phyloP scores from a whole-genome alignment of 2,888 invertebrate species.

The Uloborus plumipes region DNA sequence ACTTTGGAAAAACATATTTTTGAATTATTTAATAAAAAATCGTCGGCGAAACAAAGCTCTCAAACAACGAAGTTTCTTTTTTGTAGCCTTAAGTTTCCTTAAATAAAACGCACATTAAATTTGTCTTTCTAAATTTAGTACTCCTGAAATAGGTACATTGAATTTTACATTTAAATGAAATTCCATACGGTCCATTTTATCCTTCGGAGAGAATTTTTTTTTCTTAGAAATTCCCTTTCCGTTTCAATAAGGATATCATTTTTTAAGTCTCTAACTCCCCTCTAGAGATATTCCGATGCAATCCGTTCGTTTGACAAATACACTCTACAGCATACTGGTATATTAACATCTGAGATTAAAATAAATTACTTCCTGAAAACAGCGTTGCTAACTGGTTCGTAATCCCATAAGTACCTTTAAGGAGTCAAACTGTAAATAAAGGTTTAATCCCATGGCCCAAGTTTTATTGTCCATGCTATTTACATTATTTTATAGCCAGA shows the following conservation, averaged over 20 bases:
- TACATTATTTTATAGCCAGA: slow-evolving; percentile 33
- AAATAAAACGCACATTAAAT: too few relatives aligned
- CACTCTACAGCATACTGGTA: slow-evolving; percentile 15
- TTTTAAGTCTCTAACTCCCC: slow-evolving; percentile 18
- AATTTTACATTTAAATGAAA: too few relatives aligned
- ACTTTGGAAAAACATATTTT: too few relatives aligned
- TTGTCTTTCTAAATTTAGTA: too few relatives aligned
- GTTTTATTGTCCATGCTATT: slow-evolving; percentile 43
- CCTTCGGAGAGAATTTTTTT: too few relatives aligned
- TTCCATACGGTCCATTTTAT: too few relatives aligned
- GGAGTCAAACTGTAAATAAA: slow-evolving; percentile 42
- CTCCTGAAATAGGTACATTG: too few relatives aligned
- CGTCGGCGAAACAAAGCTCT: too few relatives aligned
- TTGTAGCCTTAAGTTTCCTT: too few relatives aligned
- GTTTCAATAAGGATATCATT: not conserved
- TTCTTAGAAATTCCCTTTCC: too few relatives aligned
- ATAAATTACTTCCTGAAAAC: slow-evolving; percentile 42
- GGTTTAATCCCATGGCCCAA: slow-evolving; percentile 42
- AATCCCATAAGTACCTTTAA: slow-evolving; percentile 55
- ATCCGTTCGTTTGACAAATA: slow-evolving; percentile 23
- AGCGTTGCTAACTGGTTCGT: slow-evolving; percentile 31
- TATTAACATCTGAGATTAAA: slow-evolving; percentile 27
- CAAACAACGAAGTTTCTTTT: too few relatives aligned
- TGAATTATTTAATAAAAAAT: too few relatives aligned
- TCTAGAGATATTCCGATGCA: slow-evolving; percentile 3